Evolutionary conservation across 2,888 invertebrate species (phyloP).

Genomic region (Dusona sp.): DNA sequence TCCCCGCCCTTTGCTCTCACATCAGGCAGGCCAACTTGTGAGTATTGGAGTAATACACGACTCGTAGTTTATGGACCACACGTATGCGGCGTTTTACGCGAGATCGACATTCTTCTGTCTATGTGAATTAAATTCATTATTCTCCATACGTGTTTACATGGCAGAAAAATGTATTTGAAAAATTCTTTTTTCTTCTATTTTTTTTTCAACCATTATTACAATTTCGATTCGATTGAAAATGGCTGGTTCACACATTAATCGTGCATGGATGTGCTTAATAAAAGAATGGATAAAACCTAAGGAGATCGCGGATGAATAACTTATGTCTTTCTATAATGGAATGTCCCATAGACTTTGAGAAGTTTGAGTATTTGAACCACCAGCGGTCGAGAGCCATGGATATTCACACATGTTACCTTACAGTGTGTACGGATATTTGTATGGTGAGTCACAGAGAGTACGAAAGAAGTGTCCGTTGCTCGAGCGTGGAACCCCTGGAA

Average conservation of each 20-base stretch:
- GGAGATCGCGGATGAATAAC: background rate
- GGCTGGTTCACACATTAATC: background rate
- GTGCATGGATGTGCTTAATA: background rate
- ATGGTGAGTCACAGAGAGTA: slow-evolving; percentile 60
- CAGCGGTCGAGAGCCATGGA: slow-evolving; percentile 25
- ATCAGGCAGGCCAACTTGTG: slow-evolving; percentile 14
- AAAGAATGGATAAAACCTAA: background rate
- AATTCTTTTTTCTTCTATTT: background rate
- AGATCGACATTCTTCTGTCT: slow-evolving; percentile 5
- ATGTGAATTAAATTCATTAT: background rate
- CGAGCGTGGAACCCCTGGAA: slow-evolving; percentile 55
- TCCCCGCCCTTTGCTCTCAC: slow-evolving; percentile 2
- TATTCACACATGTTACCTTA: slow-evolving; percentile 28
- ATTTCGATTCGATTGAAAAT: background rate
- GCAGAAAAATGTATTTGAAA: background rate
- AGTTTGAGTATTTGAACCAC: slow-evolving; percentile 43
- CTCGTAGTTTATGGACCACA: slow-evolving; percentile 3
- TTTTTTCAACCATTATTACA: background rate
- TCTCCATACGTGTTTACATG: too few species aligned
- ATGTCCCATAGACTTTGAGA: slow-evolving; percentile 11
- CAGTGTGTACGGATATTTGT: slow-evolving; percentile 48
- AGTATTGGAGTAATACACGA: slow-evolving; percentile 8
- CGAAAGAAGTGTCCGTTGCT: slow-evolving; percentile 61
- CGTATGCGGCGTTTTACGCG: slow-evolving; percentile 11
- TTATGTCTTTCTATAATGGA: background rate